Base-by-base conservation (phyloP, 1,140 invertebrate species). In the Oryctes rhinoceros region DNA sequence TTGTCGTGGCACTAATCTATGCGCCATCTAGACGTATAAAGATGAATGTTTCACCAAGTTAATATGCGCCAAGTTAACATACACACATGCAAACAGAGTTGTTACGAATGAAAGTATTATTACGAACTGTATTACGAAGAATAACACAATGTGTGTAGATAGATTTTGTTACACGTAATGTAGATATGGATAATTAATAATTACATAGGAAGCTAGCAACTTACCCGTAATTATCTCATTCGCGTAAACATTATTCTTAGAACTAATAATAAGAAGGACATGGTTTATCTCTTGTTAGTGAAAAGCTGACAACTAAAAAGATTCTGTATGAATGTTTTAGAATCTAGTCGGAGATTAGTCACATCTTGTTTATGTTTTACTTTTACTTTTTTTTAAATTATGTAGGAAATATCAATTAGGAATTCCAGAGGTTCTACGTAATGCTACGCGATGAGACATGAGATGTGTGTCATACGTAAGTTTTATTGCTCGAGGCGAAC, bases 1-100 rank as follows among this genome's bases (percentile, higher is more conserved):
- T 71, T 71, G 65, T 62, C 20, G 7, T 24, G 65, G 35, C 65
- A 71, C 35, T 71, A 71, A 71, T 71, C 65, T 71, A 71, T 71
- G 20, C 65, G 13, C 65, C 65, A 24, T 71, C 65, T 37, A 71
- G 65, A 71, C 18, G 65, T 13, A 71, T 7, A 71, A 37, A 71
- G 24, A 71, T 71, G 65, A 71, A 71, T 9, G 18, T 71, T 71
- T 71, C 65, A 30, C 24, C 11, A 71, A 24, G 20, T 20, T 71
- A 37, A 71, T 67, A 37, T 35, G 65, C 65, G 20, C 35, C 10
- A n/a, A n/a, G n/a, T 35, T 2, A 3, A 71, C 65, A 67, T 67
- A 30, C 62, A 11, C n/a, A 67, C n/a, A 71, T 71, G 30, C 65
- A 71, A 24, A 37, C 65, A 35, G 13, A 5, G 24, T 35, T 71